Evolutionary conservation across 1,140 invertebrate species (phyloP).

Genomic region (Drosophila funebris): DNA sequence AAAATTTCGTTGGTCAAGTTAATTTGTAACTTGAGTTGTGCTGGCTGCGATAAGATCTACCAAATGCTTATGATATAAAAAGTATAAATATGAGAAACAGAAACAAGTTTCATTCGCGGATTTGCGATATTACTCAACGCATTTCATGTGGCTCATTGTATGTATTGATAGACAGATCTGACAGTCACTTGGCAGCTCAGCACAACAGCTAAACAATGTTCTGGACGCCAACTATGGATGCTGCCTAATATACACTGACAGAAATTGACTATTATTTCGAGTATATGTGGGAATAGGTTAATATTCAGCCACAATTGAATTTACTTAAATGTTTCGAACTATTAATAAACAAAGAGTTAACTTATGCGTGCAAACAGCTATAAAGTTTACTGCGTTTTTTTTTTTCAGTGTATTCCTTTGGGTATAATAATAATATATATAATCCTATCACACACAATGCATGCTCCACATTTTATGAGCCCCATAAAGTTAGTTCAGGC

Average conservation of each 20-base stretch:
- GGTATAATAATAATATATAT: too few relatives aligned
- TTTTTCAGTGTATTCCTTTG: conserved; percentile 10
- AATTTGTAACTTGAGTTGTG: conserved; percentile 62
- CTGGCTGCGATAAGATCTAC: conserved; percentile 61
- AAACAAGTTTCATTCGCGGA: conserved; percentile 71
- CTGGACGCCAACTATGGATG: neutral
- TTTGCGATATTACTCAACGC: conserved; percentile 69
- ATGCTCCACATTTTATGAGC: conserved; percentile 73
- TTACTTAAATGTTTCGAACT: too few relatives aligned
- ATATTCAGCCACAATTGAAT: too few relatives aligned
- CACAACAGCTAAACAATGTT: neutral
- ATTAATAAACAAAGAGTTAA: too few relatives aligned
- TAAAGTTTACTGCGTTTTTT: neutral
- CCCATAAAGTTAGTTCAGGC: conserved; percentile 66
- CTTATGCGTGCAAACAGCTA: too few relatives aligned
- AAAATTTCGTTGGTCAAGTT: conserved; percentile 53
- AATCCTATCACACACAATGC: conserved; percentile 22
- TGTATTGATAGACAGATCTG: conserved; percentile 51
- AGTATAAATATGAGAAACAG: neutral
- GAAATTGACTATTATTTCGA: neutral
- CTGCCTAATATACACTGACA: conserved; percentile 3
- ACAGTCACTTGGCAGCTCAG: conserved; percentile 38
- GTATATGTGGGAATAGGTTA: too few relatives aligned
- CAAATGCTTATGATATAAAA: conserved; percentile 29
- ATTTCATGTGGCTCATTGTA: conserved; percentile 60